phyloP scores from a whole-genome alignment of 2,888 invertebrate species.

The Tetranychus piercei region DNA sequence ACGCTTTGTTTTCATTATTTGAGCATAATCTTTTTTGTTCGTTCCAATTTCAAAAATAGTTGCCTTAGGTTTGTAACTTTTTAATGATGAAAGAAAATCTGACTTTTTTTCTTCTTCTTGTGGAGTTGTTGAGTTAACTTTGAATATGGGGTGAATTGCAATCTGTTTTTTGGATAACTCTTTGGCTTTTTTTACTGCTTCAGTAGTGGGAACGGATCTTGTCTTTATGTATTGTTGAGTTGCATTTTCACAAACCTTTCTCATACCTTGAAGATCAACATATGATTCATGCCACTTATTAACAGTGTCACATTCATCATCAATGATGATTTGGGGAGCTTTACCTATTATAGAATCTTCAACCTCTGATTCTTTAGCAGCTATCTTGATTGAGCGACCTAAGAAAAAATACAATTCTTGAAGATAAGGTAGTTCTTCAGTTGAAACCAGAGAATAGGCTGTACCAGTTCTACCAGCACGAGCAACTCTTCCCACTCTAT shows the following conservation, averaged over 20 bases:
- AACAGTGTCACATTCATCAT: constrained; percentile 60
- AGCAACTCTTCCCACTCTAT: constrained; percentile 92
- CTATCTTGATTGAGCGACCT: constrained; percentile 41
- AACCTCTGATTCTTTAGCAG: constrained; percentile 5
- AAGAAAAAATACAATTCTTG: constrained; percentile 88
- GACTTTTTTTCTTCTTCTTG: constrained; percentile 6
- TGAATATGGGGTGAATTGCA: constrained; percentile 46
- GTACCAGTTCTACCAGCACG: constrained; percentile 78
- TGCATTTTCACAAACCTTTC: constrained; percentile 62
- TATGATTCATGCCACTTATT: constrained; percentile 51
- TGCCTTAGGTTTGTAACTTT: constrained; percentile 56
- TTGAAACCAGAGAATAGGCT: constrained; percentile 70
- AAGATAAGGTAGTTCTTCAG: constrained; percentile 77
- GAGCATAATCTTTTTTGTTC: constrained; percentile 51
- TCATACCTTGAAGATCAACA: constrained; percentile 50
- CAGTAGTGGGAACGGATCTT: constrained; percentile 67
- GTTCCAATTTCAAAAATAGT: constrained; percentile 82
- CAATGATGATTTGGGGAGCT: constrained; percentile 59
- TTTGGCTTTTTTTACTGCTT: constrained; percentile 71
- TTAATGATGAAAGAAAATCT: constrained; percentile 36
- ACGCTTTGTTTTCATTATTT: constrained; percentile 73
- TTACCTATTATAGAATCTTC: constrained; percentile 49
- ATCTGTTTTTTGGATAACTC: constrained; percentile 32
- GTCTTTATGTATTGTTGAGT: constrained; percentile 75
- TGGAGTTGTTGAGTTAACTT: constrained; percentile 26